phyloP scores from a whole-genome alignment of 2,797 vertebrate genomes.

The Furcifer pardalis region DNA sequence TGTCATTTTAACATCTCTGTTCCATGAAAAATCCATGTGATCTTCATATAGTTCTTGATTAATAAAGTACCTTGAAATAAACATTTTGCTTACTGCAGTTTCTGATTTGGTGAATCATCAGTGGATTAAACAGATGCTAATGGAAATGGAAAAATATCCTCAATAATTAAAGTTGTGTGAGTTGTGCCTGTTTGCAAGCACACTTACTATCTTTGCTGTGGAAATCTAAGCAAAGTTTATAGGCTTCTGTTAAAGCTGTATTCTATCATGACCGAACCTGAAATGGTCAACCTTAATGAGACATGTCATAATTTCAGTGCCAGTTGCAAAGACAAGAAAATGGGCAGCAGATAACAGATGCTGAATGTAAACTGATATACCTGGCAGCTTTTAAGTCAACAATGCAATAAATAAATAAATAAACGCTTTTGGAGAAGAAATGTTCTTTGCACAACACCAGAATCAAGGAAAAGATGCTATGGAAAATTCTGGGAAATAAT shows the following conservation, averaged over 20 bases:
- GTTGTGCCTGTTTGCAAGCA: background rate
- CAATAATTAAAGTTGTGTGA: background rate
- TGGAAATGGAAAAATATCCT: background rate
- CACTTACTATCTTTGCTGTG: background rate
- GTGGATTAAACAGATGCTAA: background rate
- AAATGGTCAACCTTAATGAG: background rate
- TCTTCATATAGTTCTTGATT: constrained; percentile 7
- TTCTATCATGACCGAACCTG: background rate
- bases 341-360: background rate
- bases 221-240: background rate
- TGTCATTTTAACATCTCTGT: background rate
- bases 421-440: background rate
- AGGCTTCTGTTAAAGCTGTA: background rate
- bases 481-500: background rate
- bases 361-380: background rate
- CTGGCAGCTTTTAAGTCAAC: background rate
- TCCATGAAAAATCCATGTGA: constrained; percentile 12
- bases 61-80: constrained; percentile 33
- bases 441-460: background rate
- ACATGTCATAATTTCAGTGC: background rate
- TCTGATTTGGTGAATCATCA: constrained; percentile 4
- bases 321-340: background rate
- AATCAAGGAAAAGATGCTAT: background rate
- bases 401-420: too few species aligned
- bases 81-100: background rate